phyloP scores from a whole-genome alignment of 2,888 invertebrate genomes.

The Gerosis bhagava region DNA sequence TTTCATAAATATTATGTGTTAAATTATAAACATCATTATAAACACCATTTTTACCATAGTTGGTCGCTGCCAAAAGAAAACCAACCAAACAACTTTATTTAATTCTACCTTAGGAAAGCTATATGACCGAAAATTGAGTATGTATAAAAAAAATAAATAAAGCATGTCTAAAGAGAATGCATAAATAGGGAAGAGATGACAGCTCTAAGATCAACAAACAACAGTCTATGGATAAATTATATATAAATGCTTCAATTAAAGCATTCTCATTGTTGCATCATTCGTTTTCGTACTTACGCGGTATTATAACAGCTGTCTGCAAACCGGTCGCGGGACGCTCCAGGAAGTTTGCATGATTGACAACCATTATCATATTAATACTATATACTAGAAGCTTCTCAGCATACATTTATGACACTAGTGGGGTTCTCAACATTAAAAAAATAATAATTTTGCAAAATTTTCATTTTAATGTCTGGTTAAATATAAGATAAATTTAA shows the following conservation, averaged over 20 bases:
- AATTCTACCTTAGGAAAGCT: constrained; percentile 8
- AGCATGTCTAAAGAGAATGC: constrained; percentile 70
- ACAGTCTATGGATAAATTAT: constrained; percentile 61
- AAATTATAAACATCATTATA: too few relatives aligned
- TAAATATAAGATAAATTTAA: too few relatives aligned
- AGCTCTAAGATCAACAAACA: constrained; percentile 64
- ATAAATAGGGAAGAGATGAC: constrained; percentile 65
- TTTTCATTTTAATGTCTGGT: constrained; percentile 1
- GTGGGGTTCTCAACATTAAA: constrained; percentile 51
- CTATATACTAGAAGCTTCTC: constrained; percentile 69
- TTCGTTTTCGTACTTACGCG: constrained; percentile 74
- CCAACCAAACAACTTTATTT: too few relatives aligned
- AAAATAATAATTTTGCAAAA: neutral
- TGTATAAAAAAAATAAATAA: too few relatives aligned
- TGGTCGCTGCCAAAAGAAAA: too few relatives aligned
- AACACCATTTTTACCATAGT: too few relatives aligned
- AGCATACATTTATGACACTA: constrained; percentile 45
- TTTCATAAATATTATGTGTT: too few relatives aligned
- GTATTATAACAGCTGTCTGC: constrained; percentile 64
- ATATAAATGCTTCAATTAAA: constrained; percentile 62
- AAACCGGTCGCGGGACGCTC: constrained; percentile 68
- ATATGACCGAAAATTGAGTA: constrained; percentile 16
- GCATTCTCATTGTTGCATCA: constrained; percentile 71
- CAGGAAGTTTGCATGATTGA: constrained; percentile 78
- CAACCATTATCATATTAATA: constrained; percentile 81